These are phyloP conservation scores for Mimas tiliae DNA, from an alignment of 2,888 invertebrate species.

Conservation along the genomic window DNA sequence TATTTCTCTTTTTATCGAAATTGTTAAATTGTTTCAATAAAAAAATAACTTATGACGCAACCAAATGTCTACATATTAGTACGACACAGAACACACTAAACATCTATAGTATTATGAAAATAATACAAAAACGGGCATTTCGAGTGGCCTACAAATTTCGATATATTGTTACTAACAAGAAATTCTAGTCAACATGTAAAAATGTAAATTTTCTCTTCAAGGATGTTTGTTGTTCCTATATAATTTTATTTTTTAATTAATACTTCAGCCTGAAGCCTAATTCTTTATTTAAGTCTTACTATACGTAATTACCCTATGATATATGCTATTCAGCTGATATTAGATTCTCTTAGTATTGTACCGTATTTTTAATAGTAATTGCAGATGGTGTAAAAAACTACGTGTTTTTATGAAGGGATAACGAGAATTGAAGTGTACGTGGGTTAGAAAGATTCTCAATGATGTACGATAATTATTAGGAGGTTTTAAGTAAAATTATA, in stretches of 20 bases:
- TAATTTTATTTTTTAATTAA: constrained; percentile 7
- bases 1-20: no score
- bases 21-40: no score
- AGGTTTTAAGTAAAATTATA: no score
- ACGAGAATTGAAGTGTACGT: no score
- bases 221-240: constrained; percentile 21
- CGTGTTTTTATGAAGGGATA: no score
- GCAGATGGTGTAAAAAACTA: no score
- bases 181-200: constrained; percentile 22
- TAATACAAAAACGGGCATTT: background rate
- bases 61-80: no score
- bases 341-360: background rate
- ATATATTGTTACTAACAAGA: constrained; percentile 20
- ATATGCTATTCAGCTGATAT: constrained; percentile 2
- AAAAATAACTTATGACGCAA: no score
- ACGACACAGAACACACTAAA: background rate
- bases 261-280: constrained; percentile 9
- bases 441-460: no score
- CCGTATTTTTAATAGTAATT: background rate
- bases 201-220: constrained; percentile 12
- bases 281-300: constrained; percentile 2
- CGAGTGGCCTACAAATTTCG: constrained; percentile 13
- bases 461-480: no score
- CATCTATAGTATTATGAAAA: background rate
- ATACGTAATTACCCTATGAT: background rate